Conservation (phyloP, 2,797 vertebrate genomes). For the Coranthus polyacanthus region DNA sequence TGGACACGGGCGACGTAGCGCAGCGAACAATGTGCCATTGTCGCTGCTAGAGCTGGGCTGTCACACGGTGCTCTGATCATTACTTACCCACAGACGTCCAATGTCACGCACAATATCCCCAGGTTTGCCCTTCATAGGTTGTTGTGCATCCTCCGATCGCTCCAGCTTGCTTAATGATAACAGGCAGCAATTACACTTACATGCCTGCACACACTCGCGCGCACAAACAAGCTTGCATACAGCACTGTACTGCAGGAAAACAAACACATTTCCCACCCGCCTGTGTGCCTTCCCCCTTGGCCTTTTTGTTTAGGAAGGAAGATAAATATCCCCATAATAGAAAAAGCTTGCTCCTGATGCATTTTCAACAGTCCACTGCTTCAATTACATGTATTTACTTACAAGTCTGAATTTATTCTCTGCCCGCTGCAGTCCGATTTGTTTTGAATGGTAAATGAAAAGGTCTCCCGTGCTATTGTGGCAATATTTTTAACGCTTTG, state of each 20-base stretch:
- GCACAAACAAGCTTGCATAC: conserved; percentile 41
- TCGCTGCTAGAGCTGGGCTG: conserved; percentile 61
- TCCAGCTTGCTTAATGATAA: conserved; percentile 73
- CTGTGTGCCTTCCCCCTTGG: conserved; percentile 61
- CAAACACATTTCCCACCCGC: conserved; percentile 60
- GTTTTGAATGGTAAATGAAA: conserved; percentile 80
- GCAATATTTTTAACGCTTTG: conserved; percentile 68
- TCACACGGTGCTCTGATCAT: conserved; percentile 76
- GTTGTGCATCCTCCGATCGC: conserved; percentile 71
- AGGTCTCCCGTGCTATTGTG: conserved; percentile 70
- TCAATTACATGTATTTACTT: conserved; percentile 85
- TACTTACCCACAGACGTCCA: conserved; percentile 79
- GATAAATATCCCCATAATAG: conserved; percentile 83
- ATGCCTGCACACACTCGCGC: conserved; percentile 25
- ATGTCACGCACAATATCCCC: conserved; percentile 80
- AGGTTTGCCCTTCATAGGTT: conserved; percentile 82
- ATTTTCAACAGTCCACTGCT: conserved; percentile 85
- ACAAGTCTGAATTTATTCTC: conserved; percentile 83
- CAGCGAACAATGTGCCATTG: conserved; percentile 70
- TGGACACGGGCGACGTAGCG: conserved; percentile 43
- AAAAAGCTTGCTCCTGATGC: conserved; percentile 79
- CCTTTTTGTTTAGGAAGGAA: conserved; percentile 81
- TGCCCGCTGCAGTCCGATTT: conserved; percentile 75
- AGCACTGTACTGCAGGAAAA: conserved; percentile 56
- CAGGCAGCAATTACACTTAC: conserved; percentile 73